These are phyloP conservation scores for Drosophila subsilvestris DNA, from an alignment of 2,888 invertebrate species.

Conservation along the genomic window DNA sequence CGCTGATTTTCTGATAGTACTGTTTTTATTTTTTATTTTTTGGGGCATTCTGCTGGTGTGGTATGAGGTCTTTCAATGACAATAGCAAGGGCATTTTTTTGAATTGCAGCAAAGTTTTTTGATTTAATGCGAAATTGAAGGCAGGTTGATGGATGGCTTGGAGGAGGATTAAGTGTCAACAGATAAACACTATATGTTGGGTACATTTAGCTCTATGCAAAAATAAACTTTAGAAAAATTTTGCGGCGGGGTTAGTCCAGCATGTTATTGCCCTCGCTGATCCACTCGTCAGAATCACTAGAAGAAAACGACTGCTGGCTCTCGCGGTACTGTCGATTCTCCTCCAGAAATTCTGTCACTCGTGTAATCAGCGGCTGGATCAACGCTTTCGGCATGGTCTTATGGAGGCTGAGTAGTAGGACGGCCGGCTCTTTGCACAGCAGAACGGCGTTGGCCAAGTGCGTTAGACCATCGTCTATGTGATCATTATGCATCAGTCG, in stretches of 20 bases:
- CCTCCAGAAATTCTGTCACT: background rate
- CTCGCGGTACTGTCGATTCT: background rate
- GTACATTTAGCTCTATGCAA: no score
- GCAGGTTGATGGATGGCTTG: no score
- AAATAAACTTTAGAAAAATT: no score
- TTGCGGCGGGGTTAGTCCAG: no score
- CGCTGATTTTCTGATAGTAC: background rate
- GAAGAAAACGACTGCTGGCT: background rate
- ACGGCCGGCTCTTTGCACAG: conserved; percentile 30
- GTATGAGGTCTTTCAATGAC: conserved; percentile 30
- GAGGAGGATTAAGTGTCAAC: no score
- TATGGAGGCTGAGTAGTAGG: conserved; percentile 13
- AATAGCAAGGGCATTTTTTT: conserved; percentile 20
- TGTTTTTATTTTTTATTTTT: conserved; percentile 3
- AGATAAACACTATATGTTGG: no score
- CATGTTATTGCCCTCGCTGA: background rate
- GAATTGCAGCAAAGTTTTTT: conserved; percentile 6
- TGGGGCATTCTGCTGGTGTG: conserved; percentile 2
- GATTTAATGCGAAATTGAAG: background rate
- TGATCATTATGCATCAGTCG: conserved; percentile 22
- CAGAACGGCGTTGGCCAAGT: conserved; percentile 42
- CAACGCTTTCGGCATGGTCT: conserved; percentile 15
- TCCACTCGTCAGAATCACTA: background rate
- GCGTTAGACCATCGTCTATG: conserved; percentile 22
- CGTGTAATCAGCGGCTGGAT: conserved; percentile 15